Evolutionary conservation across 1,140 invertebrate genomes (phyloP), one percentile per base, ranked within the genome.

Genomic region (Brachionus koreanus): DNA sequence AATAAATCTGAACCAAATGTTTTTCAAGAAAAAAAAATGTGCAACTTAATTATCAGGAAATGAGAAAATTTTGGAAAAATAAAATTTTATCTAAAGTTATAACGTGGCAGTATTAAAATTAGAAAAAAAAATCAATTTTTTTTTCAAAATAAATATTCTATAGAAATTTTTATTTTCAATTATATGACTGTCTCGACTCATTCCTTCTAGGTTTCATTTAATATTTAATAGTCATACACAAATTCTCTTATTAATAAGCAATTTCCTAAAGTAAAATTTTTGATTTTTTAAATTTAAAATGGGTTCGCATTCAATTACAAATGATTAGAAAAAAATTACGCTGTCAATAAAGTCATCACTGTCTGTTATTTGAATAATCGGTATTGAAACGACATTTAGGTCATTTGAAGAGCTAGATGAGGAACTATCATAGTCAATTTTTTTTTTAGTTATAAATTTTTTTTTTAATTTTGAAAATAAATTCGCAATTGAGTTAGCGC

Each of bases 401-500:
- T 69, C 65, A 69, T 39, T 39, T 7, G 33, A 69, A 13, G 69
- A 74, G 43, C 43, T 43, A 2, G 42, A 74, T 46, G 69, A 72
- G 7, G 67, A 72, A 42, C 37, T 72, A 7, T 72, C 19, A 39
- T 43, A 46, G 9, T 46, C 37, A 4, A 46, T 74, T n/a, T 74
- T 74, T 46, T 46, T 46, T n/a, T 74, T 74, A 5, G 19, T n/a
- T 13, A 9, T 46, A 25, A 74, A 74, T 74, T 74, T 74, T 25
- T 74, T 25, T n/a, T 74, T 74, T 12, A 74, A 29, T 74, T 74
- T 74, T 12, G 23, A 46, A 46, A 74, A 43, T 13, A 74, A 25
- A 74, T 43, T 74, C 5, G 69, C 23, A 25, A 74, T 46, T 9
- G 69, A 74, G 46, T 39, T 49, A 6, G 69, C 16, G 5, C 23